A percentile compares a stretch with the other conserved stretches of the same genome.
These are phyloP conservation scores for Poecilobothrus nobilitatus DNA, from an alignment of 2,888 invertebrate genomes.

Conservation along the genomic window DNA sequence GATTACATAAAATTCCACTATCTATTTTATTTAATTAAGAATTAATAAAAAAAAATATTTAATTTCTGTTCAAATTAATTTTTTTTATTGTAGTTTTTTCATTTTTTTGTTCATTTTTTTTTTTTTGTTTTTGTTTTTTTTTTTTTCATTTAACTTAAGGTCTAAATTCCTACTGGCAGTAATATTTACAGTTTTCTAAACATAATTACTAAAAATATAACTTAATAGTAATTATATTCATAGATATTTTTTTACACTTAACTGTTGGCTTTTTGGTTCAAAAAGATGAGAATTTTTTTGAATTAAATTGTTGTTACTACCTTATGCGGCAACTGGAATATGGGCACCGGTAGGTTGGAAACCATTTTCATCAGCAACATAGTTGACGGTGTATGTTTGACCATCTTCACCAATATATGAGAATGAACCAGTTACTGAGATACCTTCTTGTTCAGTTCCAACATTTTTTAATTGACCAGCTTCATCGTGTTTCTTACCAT, in stretches of 20 bases:
- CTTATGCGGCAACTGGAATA: conserved; percentile 34
- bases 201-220: no score
- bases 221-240: no score
- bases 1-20: no score
- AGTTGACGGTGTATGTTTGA: conserved; percentile 48
- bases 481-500: conserved; percentile 46
- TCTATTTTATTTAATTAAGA: no score
- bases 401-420: conserved; percentile 49
- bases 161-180: not conserved
- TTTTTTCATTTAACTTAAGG: not conserved
- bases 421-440: conserved; percentile 46
- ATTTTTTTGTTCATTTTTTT: not conserved
- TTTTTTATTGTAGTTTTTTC: not conserved
- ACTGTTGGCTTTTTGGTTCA: not conserved
- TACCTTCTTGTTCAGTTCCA: conserved; percentile 42
- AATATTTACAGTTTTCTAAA: not conserved
- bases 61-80: not conserved
- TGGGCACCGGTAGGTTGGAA: conserved; percentile 45
- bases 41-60: not conserved
- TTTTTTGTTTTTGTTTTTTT: not conserved
- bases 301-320: conserved; percentile 10
- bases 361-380: conserved; percentile 36
- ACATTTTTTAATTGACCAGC: conserved; percentile 46
- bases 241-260: no score
- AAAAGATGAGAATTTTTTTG: conserved; percentile 18